Evolutionary conservation across 1,140 invertebrate genomes (phyloP), one percentile per base, ranked within the genome.

Genomic region (Scylla paramamosain): DNA sequence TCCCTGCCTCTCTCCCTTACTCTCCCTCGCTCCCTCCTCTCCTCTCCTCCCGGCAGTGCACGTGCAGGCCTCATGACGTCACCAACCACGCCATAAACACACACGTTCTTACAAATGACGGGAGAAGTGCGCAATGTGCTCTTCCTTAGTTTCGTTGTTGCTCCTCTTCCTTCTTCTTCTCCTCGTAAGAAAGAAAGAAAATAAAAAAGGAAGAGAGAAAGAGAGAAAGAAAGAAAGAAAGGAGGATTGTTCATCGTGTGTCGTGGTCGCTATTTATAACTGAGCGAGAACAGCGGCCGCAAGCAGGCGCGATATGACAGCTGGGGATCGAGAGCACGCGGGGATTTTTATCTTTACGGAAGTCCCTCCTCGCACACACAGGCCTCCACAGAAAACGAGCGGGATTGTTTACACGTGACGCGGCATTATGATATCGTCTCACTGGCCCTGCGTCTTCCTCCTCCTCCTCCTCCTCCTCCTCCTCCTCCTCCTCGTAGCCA

Each of bases 381-480:
- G n/a, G 67, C 67, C n/a, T 77, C 67, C 67, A n/a, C 67, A 77
- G 67, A 77, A 77, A 77, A 77, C 67, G 67, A 77, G 67, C 20
- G 20, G 16, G 10, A 25, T 77, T 25, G 67, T 77, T 77, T 77
- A 77, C 67, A n/a, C 25, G 67, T 77, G 67, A 77, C 25, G 67
- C 67, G 10, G 52, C 67, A 77, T 20, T n/a, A 77, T 7, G 12
- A 77, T 77, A n/a, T 25, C 67, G 20, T 8, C 52, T 14, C 52
- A 20, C 52, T 59, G 3, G 0, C 52, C 2, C 52, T 20, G 2
- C 52, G 52, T 59, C 52, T 0, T 59, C 52, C 12, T 59, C 52
- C 12, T 59, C 52, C 12, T 59, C 52, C 52, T 59, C 52, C 52
- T 59, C 52, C 12, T 59, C 46, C 6, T 48, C 46, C 6, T 48